phyloP scores from a whole-genome alignment of 2,888 invertebrate species.

The Leucoma salicis region DNA sequence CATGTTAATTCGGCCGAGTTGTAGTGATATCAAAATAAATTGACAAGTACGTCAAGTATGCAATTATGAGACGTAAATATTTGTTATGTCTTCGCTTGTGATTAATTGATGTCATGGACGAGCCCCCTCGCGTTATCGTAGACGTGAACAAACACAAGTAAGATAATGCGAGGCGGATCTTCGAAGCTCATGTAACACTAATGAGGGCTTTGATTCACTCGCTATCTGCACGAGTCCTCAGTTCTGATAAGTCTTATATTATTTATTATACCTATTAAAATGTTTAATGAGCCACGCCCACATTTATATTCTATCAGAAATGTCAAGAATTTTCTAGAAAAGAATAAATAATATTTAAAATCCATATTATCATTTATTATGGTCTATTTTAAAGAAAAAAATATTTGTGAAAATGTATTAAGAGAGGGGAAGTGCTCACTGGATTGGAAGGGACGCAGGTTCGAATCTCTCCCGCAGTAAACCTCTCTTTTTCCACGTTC shows the following conservation, averaged over 20 bases:
- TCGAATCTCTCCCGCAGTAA: no score
- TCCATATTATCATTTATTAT: no score
- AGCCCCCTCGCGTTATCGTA: conserved; percentile 69
- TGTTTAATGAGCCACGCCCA: conserved; percentile 6
- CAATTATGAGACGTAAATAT: conserved; percentile 59
- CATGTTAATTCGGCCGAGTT: no score
- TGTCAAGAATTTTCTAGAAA: no score
- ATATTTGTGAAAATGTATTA: no score
- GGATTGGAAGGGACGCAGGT: no score
- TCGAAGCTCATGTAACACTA: conserved; percentile 15
- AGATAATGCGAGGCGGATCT: conserved; percentile 51
- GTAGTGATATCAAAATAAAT: no score
- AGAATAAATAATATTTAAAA: no score
- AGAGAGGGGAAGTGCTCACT: no score
- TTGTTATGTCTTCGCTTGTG: conserved; percentile 63
- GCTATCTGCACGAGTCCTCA: conserved; percentile 13
- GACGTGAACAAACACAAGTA: conserved; percentile 26
- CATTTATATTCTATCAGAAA: not conserved
- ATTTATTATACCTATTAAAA: conserved; percentile 9
- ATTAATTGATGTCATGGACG: conserved; percentile 77
- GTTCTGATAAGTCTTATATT: not conserved
- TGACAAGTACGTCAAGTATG: no score
- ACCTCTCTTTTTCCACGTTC: no score
- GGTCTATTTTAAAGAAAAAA: no score
- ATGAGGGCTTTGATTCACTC: conserved; percentile 23